Base-by-base conservation (phyloP, 2,888 invertebrate genomes). In the Plemyria rubiginata region DNA sequence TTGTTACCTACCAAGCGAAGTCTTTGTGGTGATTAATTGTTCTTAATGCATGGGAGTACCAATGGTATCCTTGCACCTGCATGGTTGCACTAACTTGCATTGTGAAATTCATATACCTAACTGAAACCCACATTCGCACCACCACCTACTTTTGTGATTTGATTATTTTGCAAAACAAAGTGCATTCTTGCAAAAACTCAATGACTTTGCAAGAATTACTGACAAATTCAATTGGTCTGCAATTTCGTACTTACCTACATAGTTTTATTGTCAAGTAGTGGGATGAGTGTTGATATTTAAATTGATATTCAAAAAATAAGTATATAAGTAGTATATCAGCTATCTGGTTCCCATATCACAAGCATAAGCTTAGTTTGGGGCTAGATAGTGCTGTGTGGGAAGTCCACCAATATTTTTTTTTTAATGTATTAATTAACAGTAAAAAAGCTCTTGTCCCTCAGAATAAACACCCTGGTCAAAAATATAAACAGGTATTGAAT, bases 1-100 rank as follows among this genome's bases (percentile, higher is more conserved):
- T 60, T 67, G 71, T 68, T 65, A 58, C 56, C 49, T 65, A 58
- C 56, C 49, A 72, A 46, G 62, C 49, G 29, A 50, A 61, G 62
- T 71, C 72, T 74, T 72, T 70, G 66, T 70, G 61, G 32, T 15
- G 51, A 54, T 58, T 38, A 50, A 54, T 60, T 36, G 55, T 48
- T 49, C 41, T 6, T 5, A 22, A 46, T 59, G 48, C 16, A 48
- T 60, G 66, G 58, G 45, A 53, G 46, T 41, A 13, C 41, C 43
- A 36, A 36, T 12, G 2, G 1, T 15, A 7, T 36, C 45, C 45
- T 11, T 32, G 45, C 36, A 50, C 29, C 13, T 52, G 11, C 48
- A 15, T 13, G 16, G 9, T 15, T 52, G 48, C 38, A 61, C 15
- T 22, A 38, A 11, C 41, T 16, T 54, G n/a, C 11, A 16, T 22